Base-by-base conservation (phyloP, 1,140 invertebrate genomes). In the Tetragonula clypearis region DNA sequence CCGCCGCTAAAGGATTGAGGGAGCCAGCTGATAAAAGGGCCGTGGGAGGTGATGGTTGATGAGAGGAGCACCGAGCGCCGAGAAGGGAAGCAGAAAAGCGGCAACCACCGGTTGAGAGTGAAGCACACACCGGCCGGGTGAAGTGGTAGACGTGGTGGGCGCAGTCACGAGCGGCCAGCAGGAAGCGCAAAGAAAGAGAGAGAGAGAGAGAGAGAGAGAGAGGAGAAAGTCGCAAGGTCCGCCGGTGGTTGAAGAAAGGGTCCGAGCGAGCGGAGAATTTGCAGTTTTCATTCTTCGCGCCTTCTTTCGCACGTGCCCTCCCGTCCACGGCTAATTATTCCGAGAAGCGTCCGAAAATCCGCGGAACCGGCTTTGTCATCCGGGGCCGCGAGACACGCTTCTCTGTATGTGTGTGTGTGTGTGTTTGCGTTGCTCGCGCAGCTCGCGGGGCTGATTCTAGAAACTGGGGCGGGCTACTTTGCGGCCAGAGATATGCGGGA, bases 221-320 rank as follows among this genome's bases (percentile, higher is more conserved):
- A 49, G 56, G 80, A 76, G 68, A 62, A 30, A 60, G 58, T 60
- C 72, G 41, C 2, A n/a, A 23, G 80, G 26, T 26, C 71, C 23
- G n/a, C 2, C 15, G 17, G 58, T 35, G 58, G 58, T 15, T 0
- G 65, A n/a, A 41, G 49, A 53, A 49, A 49, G 76, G 56, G 62
- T 30, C n/a, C 2, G 49, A 23, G n/a, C 49, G 81, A 53, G 53
- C 8, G 74, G 35, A 55, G 56, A n/a, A 77, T 77, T 78, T 78
- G 65, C 81, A 78, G 74, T 83, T 83, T 83, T 77, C 77, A 83
- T 83, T 77, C 53, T 77, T 83, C 62, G 74, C 81, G 74, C 74
- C 74, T 78, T 41, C 53, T 83, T 69, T 83, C 41, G 74, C 76
- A 55, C 65, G 26, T 58, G 62, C 5, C 49, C 35, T 35, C 53